Conservation (phyloP, 2,113 vertebrate species). For the Calidris pygmaea region DNA sequence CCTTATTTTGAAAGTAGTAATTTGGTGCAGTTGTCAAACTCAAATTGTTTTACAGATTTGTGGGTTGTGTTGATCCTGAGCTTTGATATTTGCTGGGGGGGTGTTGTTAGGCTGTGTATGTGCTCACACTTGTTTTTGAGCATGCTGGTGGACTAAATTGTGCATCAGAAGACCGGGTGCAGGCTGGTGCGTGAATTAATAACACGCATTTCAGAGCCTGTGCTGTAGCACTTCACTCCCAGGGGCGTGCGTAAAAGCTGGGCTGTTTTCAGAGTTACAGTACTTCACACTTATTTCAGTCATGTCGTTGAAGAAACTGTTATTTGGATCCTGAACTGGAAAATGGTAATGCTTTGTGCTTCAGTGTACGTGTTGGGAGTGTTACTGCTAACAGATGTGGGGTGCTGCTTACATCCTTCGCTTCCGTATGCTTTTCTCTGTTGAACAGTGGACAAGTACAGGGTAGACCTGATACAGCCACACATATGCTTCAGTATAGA, state of each 20-base stretch:
- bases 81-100: not conserved
- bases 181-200: not conserved
- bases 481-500: no score
- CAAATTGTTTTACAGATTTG: not conserved
- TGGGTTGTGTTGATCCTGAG: not conserved
- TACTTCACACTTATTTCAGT: not conserved
- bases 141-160: not conserved
- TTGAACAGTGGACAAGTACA: accelerated
- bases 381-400: not conserved
- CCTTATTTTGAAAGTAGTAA: not conserved
- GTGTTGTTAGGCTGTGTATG: not conserved
- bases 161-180: not conserved
- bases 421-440: not conserved
- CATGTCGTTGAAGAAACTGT: not conserved
- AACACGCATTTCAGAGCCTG: not conserved
- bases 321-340: not conserved
- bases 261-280: not conserved
- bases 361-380: no score
- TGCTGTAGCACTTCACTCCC: not conserved
- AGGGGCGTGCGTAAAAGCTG: not conserved
- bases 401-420: not conserved
- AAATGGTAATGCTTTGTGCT: no score
- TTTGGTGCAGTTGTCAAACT: not conserved
- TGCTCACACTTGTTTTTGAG: not conserved
- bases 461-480: not conserved